These are phyloP conservation scores for Drymonia ruficornis DNA, from an alignment of 2,888 invertebrate genomes.

Conservation along the genomic window DNA sequence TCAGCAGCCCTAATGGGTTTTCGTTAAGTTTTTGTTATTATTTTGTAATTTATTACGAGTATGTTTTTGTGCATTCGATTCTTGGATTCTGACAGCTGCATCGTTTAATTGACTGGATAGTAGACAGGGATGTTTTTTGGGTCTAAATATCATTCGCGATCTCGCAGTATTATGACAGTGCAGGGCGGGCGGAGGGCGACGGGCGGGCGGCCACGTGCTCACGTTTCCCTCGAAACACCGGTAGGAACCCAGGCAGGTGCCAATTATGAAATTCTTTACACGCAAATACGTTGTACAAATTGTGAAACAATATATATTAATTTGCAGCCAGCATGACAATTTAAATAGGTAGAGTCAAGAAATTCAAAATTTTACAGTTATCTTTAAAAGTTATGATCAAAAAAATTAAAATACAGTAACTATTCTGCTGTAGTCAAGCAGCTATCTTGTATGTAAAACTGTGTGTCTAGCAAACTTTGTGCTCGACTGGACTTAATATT, in stretches of 20 bases:
- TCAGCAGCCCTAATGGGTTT: constrained; percentile 85
- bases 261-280: constrained; percentile 25
- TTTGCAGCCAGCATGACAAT: neutral
- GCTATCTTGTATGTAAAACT: too few species aligned
- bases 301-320: constrained; percentile 1
- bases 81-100: constrained; percentile 73
- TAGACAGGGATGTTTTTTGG: constrained; percentile 26
- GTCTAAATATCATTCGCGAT: constrained; percentile 16
- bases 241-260: constrained; percentile 30
- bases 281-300: constrained; percentile 11
- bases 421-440: too few species aligned
- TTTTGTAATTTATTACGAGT: constrained; percentile 79
- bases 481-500: too few species aligned
- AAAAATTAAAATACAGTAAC: too few species aligned
- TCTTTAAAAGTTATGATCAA: too few species aligned
- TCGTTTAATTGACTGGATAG: constrained; percentile 64
- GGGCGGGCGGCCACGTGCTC: constrained; percentile 3
- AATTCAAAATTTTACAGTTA: too few species aligned
- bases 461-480: too few species aligned
- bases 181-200: constrained; percentile 23
- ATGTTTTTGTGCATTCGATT: constrained; percentile 70
- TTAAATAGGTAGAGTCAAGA: too few species aligned
- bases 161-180: neutral
- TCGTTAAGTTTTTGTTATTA: constrained; percentile 81
- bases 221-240: constrained; percentile 15